phyloP scores from a whole-genome alignment of 92 coral and sea anemone genomes.

The Heteractis magnifica region DNA sequence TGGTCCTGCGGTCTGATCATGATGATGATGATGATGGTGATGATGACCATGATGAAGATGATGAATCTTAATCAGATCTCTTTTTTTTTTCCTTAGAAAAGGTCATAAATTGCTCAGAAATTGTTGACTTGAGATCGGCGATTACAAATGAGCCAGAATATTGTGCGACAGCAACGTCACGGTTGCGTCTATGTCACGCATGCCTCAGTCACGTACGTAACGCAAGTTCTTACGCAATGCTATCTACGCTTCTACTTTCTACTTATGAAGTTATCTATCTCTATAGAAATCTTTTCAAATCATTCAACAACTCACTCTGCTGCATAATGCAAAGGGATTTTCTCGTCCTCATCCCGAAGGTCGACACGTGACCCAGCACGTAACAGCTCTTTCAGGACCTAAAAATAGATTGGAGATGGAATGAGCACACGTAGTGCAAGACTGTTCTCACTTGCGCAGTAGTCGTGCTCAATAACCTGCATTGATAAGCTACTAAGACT shows the following conservation, averaged over 20 bases:
- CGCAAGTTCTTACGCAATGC: not conserved
- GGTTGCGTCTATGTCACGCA: not conserved
- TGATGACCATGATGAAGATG: too few relatives aligned
- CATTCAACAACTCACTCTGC: conserved; percentile 62
- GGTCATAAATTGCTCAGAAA: too few relatives aligned
- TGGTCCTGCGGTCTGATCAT: too few relatives aligned
- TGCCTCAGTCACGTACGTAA: not conserved
- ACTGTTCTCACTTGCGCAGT: not conserved
- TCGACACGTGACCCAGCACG: conserved; percentile 66
- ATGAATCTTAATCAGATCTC: not conserved
- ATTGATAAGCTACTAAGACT: too few relatives aligned
- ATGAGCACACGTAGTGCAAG: not conserved
- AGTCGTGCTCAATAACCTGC: too few relatives aligned
- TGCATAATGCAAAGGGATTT: conserved; percentile 76
- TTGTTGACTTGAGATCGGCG: too few relatives aligned
- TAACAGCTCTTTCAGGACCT: conserved; percentile 61
- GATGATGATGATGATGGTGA: too few relatives aligned
- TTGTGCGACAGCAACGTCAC: not conserved
- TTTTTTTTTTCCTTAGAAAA: too few relatives aligned
- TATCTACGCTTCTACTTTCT: not conserved
- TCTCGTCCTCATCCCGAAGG: conserved; percentile 73
- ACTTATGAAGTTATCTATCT: too few relatives aligned
- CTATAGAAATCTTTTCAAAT: not conserved
- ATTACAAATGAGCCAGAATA: not conserved
- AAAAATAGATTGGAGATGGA: not conserved